Conservation (phyloP, 2,888 invertebrate genomes). For the Cyaniris semiargus region DNA sequence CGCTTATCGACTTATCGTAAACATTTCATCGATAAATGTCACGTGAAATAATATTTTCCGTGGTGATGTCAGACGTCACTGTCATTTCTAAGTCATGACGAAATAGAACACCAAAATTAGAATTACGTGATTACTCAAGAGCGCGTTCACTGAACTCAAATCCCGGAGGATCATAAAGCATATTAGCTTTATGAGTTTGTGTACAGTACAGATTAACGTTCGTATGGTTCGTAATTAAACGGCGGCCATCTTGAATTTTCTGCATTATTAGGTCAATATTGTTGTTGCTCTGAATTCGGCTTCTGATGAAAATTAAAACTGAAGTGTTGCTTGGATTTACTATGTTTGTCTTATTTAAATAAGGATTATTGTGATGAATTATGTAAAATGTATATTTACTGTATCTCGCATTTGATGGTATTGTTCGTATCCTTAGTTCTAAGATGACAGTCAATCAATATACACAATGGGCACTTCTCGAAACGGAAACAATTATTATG, state of each 20-base stretch:
- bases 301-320: background rate
- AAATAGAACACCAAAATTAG: conserved; percentile 68
- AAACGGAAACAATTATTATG: conserved; percentile 80
- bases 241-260: conserved; percentile 15
- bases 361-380: background rate
- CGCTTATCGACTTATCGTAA: background rate
- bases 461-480: conserved; percentile 74
- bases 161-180: conserved; percentile 41
- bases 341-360: background rate
- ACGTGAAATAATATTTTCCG: conserved; percentile 37
- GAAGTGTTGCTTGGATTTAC: background rate
- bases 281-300: background rate
- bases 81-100: conserved; percentile 62
- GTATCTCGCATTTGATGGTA: background rate
- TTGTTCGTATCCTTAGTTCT: conserved; percentile 4
- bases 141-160: conserved; percentile 61
- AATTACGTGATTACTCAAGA: conserved; percentile 57
- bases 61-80: conserved; percentile 62
- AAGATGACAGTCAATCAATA: conserved; percentile 55
- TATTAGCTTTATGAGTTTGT: conserved; percentile 31
- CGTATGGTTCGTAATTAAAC: conserved; percentile 10
- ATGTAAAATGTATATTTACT: background rate
- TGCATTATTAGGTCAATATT: background rate
- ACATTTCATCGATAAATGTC: conserved; percentile 14
- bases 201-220: conserved; percentile 26